Evolutionary conservation across 2,888 invertebrate genomes (phyloP), one percentile per base, ranked within the genome.

Genomic region (Nephrotoma guestfalica): DNA sequence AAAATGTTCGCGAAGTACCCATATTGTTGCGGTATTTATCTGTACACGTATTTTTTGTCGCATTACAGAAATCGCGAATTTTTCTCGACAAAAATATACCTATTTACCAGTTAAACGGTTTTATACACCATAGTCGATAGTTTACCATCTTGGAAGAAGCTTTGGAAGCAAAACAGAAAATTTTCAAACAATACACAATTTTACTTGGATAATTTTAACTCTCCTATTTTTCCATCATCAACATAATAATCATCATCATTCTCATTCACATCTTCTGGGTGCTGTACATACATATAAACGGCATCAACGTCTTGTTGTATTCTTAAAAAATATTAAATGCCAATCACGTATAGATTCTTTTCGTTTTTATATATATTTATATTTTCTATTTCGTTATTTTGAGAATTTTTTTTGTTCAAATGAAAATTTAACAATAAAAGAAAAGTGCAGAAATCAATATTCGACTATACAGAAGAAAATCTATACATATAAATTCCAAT

Each of bases 11-110:
- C 71, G 42, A 84, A 41, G 83, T 83, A 15, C 84, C 84, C 84
- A n/a, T 84, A 41, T 84, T 84, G 84, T 84, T 84, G 84, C 42
- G 84, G 84, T 84, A 84, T 84, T 41, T 41, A 84, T 84, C n/a
- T 84, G 11, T 83, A 9, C 13, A 41, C 13, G 83, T 40, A 84
- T 6, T 41, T 84, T 84, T 84, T 84, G 84, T 84, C 84, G 84
- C 84, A 84, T 42, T 84, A 41, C 84, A 11, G 41, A 84, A 30
- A 30, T 71, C 71, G 71, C 71, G 51, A 51, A 15, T 51, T 51
- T 51, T 30, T 30, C 3, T 30, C 30, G 1, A 2, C 30, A 30
- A 57, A 15, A 47, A 47, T 11, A 47, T 47, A 13, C 15, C n/a
- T 15, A 15, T 57, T 57, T 18, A 15, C 15, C 51, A n/a, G 51